A percentile compares a stretch with the other conserved stretches of the same genome.
phyloP scores from a whole-genome alignment of 2,113 vertebrate species.

The Pogonocichla stellata region DNA sequence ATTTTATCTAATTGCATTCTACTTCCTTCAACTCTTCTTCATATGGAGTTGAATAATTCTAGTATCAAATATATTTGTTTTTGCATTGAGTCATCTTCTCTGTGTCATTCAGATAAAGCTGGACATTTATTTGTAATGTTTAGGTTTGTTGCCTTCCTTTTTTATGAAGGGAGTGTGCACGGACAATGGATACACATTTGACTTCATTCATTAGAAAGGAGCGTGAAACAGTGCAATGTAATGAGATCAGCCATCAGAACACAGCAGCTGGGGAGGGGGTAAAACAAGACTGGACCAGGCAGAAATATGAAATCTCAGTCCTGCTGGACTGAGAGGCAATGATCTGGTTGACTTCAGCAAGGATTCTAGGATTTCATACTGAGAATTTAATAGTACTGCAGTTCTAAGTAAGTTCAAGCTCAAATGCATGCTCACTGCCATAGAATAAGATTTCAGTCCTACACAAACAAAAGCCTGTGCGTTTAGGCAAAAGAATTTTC shows the following conservation, averaged over 20 bases:
- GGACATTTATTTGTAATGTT: background rate
- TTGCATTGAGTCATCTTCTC: background rate
- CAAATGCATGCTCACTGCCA: background rate
- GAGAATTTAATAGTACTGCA: background rate
- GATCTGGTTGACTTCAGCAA: background rate
- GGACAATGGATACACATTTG: background rate
- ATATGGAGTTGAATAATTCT: background rate
- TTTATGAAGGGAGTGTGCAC: background rate
- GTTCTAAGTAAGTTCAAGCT: background rate
- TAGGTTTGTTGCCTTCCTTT: background rate
- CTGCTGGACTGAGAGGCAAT: background rate
- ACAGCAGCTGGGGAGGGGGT: background rate
- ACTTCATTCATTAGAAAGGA: background rate
- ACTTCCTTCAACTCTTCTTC: background rate
- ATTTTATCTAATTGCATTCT: conserved; percentile 1
- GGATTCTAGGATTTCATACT: conserved; percentile 12
- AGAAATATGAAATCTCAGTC: background rate
- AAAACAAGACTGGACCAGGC: background rate
- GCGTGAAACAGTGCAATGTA: background rate
- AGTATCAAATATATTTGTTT: background rate
- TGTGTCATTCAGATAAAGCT: background rate
- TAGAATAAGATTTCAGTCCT: background rate
- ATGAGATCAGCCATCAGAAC: background rate
- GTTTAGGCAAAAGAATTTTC: background rate
- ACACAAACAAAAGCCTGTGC: background rate